Percentiles rank a stretch among this genome's conserved stretches.
Conservation (phyloP, 2,113 vertebrate genomes). For the Halichoerus grypus region DNA sequence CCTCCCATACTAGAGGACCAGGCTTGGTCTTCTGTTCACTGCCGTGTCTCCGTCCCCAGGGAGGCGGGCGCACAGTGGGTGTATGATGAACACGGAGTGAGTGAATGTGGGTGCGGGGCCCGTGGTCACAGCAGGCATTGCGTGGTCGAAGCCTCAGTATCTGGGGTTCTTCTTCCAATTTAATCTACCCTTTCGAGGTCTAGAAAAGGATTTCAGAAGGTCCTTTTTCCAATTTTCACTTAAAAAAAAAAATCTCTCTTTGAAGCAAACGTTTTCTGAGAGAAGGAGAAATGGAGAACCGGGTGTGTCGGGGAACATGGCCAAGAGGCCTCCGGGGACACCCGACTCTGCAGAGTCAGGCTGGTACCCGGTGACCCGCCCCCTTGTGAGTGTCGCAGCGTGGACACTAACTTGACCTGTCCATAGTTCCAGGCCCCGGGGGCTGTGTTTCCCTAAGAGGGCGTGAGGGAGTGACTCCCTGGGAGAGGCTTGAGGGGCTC, state of each 20-base stretch:
- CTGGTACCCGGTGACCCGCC: no score
- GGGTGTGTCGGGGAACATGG: not conserved
- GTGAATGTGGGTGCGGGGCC: not conserved
- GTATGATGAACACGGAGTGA: rapidly evolving
- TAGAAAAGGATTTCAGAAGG: not conserved
- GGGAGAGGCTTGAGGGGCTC: not conserved
- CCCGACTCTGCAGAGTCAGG: not conserved
- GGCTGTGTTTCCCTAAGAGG: not conserved
- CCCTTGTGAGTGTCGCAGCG: rapidly evolving
- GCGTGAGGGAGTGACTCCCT: rapidly evolving
- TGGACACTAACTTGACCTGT: not conserved
- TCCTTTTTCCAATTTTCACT: not conserved
- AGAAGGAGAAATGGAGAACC: not conserved
- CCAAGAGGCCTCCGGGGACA: rapidly evolving
- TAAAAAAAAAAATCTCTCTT: not conserved
- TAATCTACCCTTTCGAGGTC: not conserved
- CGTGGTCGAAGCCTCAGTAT: no score
- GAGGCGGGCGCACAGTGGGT: rapidly evolving
- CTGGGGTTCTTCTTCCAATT: not conserved
- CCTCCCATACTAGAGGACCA: rapidly evolving
- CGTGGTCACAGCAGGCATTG: not conserved
- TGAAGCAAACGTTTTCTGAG: not conserved
- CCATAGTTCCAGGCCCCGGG: rapidly evolving
- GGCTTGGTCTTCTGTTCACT: not conserved
- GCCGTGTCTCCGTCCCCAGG: rapidly evolving